A percentile compares a stretch with the other conserved stretches of the same genome.
phyloP scores from a whole-genome alignment of 2,113 vertebrate genomes.

The Laticauda laticaudata region DNA sequence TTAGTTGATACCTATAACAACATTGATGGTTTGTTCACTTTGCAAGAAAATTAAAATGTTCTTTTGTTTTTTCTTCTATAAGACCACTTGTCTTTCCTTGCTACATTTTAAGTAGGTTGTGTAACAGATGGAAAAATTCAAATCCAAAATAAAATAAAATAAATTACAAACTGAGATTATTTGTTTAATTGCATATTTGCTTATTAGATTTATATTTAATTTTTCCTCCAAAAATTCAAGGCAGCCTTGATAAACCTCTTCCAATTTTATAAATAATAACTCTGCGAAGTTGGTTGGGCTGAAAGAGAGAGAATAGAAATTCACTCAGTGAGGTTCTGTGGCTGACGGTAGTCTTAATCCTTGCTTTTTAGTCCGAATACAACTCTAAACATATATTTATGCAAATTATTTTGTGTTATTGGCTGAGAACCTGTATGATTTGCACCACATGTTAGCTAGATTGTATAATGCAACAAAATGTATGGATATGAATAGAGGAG shows the following conservation, averaged over 20 bases:
- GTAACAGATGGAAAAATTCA: constrained; percentile 30
- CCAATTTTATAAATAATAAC: neutral
- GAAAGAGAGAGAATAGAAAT: neutral
- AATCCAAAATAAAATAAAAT: neutral
- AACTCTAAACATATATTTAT: neutral
- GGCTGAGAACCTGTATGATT: neutral
- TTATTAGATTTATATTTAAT: neutral
- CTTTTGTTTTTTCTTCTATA: neutral
- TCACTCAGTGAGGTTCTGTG: neutral
- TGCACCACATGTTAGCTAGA: neutral
- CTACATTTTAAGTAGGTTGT: constrained; percentile 34
- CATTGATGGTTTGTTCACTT: neutral
- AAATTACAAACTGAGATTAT: neutral
- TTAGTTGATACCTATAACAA: constrained; percentile 38
- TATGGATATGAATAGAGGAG: neutral
- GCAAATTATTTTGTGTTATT: neutral
- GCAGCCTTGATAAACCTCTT: neutral
- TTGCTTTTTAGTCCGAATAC: neutral
- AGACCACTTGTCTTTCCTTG: constrained; percentile 9
- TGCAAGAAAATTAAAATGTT: neutral
- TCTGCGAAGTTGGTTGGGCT: neutral
- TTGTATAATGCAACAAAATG: neutral
- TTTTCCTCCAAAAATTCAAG: neutral
- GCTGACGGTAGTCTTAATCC: neutral
- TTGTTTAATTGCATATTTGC: neutral